phyloP scores from a whole-genome alignment of 1,140 invertebrate species.

The Wiebesia pumilae region DNA sequence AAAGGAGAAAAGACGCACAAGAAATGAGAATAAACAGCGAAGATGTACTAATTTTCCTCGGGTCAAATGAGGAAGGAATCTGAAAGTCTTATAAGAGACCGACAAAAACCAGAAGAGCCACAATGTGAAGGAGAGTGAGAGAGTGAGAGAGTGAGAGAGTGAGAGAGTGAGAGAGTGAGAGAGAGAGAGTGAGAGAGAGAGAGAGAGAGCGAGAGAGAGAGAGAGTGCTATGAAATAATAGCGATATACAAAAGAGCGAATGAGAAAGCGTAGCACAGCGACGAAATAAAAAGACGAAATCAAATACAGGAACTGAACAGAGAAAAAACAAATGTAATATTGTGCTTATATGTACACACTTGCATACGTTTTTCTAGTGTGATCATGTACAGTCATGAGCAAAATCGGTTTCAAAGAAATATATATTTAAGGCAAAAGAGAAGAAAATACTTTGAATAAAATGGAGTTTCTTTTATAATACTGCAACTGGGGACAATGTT shows the following conservation, averaged over 20 bases:
- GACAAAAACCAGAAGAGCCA: slow-evolving; percentile 8
- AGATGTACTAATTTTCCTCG: slow-evolving; percentile 50
- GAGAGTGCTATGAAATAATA: too few species aligned
- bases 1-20: neutral
- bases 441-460: too few species aligned
- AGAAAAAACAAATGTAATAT: neutral
- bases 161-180: too few species aligned
- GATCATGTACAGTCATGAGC: neutral
- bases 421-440: too few species aligned
- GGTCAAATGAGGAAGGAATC: slow-evolving; percentile 27
- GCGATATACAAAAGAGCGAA: too few species aligned
- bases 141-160: too few species aligned
- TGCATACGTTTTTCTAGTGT: neutral
- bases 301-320: slow-evolving; percentile 28
- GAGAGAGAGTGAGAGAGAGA: slow-evolving; percentile 2
- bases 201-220: too few species aligned
- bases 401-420: too few species aligned
- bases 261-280: neutral
- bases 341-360: neutral
- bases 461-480: too few species aligned
- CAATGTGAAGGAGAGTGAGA: neutral
- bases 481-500: too few species aligned
- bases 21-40: slow-evolving; percentile 25
- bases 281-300: neutral
- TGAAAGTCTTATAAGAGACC: slow-evolving; percentile 32